These are phyloP conservation scores for Cossypha polioptera DNA, from an alignment of 2,797 vertebrate genomes.

Conservation along the genomic window DNA sequence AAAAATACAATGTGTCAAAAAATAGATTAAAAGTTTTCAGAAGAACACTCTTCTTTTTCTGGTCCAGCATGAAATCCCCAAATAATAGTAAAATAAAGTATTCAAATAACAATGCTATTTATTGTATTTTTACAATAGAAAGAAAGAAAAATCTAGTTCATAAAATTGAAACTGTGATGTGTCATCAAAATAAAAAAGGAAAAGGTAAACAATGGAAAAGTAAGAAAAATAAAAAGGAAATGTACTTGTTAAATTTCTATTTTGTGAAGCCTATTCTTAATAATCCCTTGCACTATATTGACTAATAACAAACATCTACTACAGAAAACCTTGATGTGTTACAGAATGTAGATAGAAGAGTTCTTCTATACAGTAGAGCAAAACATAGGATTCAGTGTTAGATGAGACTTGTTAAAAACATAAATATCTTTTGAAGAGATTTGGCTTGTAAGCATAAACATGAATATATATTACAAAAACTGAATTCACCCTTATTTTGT, in stretches of 20 bases:
- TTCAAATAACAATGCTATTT: background rate
- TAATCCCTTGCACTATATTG: background rate
- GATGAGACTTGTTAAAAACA: background rate
- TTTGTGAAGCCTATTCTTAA: background rate
- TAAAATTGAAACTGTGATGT: background rate
- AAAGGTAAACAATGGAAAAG: background rate
- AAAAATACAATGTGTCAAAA: background rate
- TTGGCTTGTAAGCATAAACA: background rate
- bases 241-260: background rate
- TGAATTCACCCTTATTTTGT: background rate
- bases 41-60: background rate
- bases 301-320: background rate
- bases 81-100: background rate
- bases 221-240: background rate
- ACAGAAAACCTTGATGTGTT: background rate
- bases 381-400: background rate
- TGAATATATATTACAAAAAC: background rate
- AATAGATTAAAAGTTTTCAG: background rate
- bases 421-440: background rate
- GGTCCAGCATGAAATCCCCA: accelerated
- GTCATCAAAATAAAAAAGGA: background rate
- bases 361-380: background rate
- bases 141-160: background rate
- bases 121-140: background rate
- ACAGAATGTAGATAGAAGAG: background rate